Base-by-base conservation (phyloP, 2,797 vertebrate genomes). In the Chanos chanos region DNA sequence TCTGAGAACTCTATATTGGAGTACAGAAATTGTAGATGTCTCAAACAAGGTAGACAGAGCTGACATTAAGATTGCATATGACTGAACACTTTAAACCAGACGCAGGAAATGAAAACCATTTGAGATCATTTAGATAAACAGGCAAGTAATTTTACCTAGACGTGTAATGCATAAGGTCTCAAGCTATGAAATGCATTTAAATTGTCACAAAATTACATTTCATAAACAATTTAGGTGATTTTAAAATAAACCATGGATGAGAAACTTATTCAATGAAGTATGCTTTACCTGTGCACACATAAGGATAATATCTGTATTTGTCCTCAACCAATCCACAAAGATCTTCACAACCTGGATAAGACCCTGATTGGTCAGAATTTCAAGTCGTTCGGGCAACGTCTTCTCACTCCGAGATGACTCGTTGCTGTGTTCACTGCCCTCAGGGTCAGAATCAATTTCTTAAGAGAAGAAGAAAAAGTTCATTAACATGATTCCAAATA, bases 251-350 rank as follows among this genome's bases (percentile, higher is more conserved):
- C n/a, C n/a, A n/a, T n/a, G n/a, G n/a, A n/a, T n/a, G n/a, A n/a
- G n/a, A n/a, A n/a, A n/a, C n/a, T n/a, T n/a, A n/a, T n/a, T n/a
- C n/a, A n/a, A n/a, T n/a, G n/a, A n/a, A n/a, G n/a, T n/a, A n/a
- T 0, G 0, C 1, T 76, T 41, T 66, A 96, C 94, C 94, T 95
- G 92, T 0, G 95, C 96, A 63, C 96, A 99, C 92, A 96, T 95
- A 37, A 98, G 79, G 58, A 98, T 94, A 68, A 99, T 96, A 77
- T 99, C 96, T 0, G 95, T 95, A 85, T 99, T 98, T 12, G 94
- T 93, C 65, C 93, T 89, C 21, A 99, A 87, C 96, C 96, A 99
- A 77, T 99, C 96, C 51, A 97, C 76, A 71, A 99, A 96, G 72
- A 98, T 90, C 75, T 99, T 99, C 63, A 99, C 95, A 0, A 91